Base-by-base conservation (phyloP, 2,888 invertebrate species). In the Agrenia bidenticulata region DNA sequence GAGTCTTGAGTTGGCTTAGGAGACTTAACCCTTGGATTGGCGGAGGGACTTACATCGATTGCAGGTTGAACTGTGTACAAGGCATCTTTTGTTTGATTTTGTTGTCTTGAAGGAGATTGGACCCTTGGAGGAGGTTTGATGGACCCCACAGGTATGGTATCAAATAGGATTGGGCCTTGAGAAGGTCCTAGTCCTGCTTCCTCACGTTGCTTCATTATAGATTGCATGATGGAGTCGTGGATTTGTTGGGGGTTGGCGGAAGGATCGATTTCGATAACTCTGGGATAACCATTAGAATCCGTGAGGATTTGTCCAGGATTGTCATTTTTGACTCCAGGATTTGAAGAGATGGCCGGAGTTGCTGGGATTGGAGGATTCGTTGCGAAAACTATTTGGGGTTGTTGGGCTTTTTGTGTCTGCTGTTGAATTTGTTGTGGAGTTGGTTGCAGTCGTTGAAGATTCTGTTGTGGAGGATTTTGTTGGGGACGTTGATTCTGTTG, bases 181-280 rank as follows among this genome's bases (percentile, higher is more conserved):
- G 55, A 32, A 17, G 37, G 7, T 55, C 55, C 32, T 4, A 15
- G 13, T 5, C 26, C 15, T 32, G 27, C 26, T 27, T 9, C 7
- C 17, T 17, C 61, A 41, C 64, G 64, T 26, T 64, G 67, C 49
- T 64, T 67, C 67, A 67, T 67, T 2, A 67, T 67, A 2, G 63
- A 61, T 61, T 67, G 58, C 2, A 67, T 64, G 1, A 67, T 64
- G 1, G 67, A 61, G 53, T 67, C 59, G n/a, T 67, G 67, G n/a
- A 67, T 67, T 24, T 64, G 60, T 57, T 54, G 49, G 32, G 67
- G 67, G 15, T 59, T 67, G 37, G 32, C 57, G 0, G 63, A 63
- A 7, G 67, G 67, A 45, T 49, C 61, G 9, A 67, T 50, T 13
- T 67, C 64, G n/a, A 67, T 61, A 2, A 67, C 57, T 21, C 61